phyloP scores from a whole-genome alignment of 2,888 invertebrate genomes.

The Scotopteryx bipunctaria region DNA sequence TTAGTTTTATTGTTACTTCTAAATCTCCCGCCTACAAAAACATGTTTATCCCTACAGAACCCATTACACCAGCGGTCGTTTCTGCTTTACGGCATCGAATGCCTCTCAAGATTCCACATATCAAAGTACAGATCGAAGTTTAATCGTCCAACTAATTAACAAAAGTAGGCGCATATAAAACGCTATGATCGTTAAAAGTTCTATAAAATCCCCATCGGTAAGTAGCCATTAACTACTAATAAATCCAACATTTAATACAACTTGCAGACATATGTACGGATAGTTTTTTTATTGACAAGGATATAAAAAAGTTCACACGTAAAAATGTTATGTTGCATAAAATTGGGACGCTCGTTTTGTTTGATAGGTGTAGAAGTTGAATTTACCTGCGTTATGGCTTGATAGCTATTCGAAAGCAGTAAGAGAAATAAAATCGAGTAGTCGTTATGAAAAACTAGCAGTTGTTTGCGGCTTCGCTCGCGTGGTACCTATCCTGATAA shows the following conservation, averaged over 20 bases:
- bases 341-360: constrained; percentile 32
- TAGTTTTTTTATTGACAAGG: constrained; percentile 34
- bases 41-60: constrained; percentile 37
- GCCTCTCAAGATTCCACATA: constrained; percentile 41
- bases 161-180: constrained; percentile 60
- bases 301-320: constrained; percentile 40
- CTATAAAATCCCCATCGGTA: constrained; percentile 47
- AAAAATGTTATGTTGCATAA: constrained; percentile 37
- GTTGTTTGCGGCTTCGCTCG: no score
- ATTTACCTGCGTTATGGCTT: constrained; percentile 21
- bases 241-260: constrained; percentile 64
- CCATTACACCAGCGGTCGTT: constrained; percentile 21
- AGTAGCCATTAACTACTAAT: constrained; percentile 55
- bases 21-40: constrained; percentile 17
- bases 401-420: neutral
- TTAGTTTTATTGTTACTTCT: neutral
- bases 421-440: neutral
- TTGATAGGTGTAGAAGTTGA: constrained; percentile 32
- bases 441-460: neutral
- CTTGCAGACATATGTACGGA: constrained; percentile 25
- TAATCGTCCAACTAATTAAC: constrained; percentile 75
- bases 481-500: no score
- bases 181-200: constrained; percentile 68
- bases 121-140: constrained; percentile 56
- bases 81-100: constrained; percentile 30